A percentile compares a stretch with the other conserved stretches of the same genome.
Evolutionary conservation across 2,888 invertebrate genomes (phyloP).

Genomic region (Agonopterix subpropinquella): DNA sequence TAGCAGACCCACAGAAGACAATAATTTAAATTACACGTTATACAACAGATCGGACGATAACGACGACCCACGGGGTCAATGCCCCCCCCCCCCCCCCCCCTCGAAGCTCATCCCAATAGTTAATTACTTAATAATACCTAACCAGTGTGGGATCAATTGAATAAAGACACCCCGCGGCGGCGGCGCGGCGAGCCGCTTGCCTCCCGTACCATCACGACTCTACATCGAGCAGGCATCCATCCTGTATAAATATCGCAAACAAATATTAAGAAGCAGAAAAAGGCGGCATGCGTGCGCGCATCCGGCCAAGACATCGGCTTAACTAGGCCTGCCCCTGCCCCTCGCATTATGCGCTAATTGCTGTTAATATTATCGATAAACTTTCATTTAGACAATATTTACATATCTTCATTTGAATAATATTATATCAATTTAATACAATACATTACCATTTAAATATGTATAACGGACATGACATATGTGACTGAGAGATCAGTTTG

Average conservation of each 20-base stretch:
- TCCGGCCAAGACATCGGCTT: constrained; percentile 15
- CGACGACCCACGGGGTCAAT: neutral
- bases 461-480: no score
- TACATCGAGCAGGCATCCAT: neutral
- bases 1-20: no score
- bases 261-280: constrained; percentile 14
- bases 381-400: neutral
- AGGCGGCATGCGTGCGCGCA: constrained; percentile 22
- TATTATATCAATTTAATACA: no score
- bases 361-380: constrained; percentile 1
- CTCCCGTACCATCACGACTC: neutral
- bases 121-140: constrained; percentile 28
- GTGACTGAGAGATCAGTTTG: no score
- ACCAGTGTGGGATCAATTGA: constrained; percentile 22
- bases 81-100: no score
- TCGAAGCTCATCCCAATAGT: constrained; percentile 7
- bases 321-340: constrained; percentile 3
- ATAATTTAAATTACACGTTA: no score
- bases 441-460: no score
- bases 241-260: constrained; percentile 15
- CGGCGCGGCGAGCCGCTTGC: neutral
- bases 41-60: no score
- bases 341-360: neutral
- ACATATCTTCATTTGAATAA: no score
- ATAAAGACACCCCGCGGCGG: constrained; percentile 7